Evolutionary conservation across 2,888 invertebrate species (phyloP).

Genomic region (Oligia fasciuncula): DNA sequence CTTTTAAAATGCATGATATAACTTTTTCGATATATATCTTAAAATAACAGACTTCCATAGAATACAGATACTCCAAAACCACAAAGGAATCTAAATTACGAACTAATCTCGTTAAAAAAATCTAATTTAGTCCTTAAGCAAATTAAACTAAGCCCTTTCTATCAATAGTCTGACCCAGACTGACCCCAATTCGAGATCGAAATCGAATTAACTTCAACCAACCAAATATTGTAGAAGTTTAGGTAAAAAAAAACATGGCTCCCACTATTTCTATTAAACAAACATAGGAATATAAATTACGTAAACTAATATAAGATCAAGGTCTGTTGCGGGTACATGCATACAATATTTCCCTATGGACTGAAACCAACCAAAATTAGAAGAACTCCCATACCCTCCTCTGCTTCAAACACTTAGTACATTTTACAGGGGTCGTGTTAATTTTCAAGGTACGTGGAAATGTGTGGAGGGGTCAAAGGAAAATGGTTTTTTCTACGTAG

Average conservation of each 20-base stretch:
- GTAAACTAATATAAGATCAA: slow-evolving; percentile 66
- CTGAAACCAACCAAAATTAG: slow-evolving; percentile 44
- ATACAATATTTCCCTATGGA: slow-evolving; percentile 72
- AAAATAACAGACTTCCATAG: background rate
- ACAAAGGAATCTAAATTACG: slow-evolving; percentile 12
- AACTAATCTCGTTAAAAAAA: slow-evolving; percentile 10
- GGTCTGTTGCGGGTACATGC: slow-evolving; percentile 66
- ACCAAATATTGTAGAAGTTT: background rate
- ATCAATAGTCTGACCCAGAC: slow-evolving; percentile 2
- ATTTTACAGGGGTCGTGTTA: background rate
- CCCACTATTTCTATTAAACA: slow-evolving; percentile 65
- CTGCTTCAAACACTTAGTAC: background rate
- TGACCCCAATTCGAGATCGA: slow-evolving; percentile 4
- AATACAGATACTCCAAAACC: background rate
- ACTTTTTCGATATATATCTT: background rate
- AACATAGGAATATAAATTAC: slow-evolving; percentile 65
- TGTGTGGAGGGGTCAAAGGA: slow-evolving; percentile 32
- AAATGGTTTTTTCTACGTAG: slow-evolving; percentile 43
- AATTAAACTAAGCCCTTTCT: slow-evolving; percentile 16
- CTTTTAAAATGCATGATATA: background rate
- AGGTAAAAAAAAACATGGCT: slow-evolving; percentile 18
- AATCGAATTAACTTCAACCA: slow-evolving; percentile 37
- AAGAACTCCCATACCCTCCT: slow-evolving; percentile 29
- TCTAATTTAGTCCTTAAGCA: slow-evolving; percentile 6
- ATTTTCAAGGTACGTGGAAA: slow-evolving; percentile 6